phyloP scores from a whole-genome alignment of 1,140 invertebrate genomes.

The Berghia stephanieae region DNA sequence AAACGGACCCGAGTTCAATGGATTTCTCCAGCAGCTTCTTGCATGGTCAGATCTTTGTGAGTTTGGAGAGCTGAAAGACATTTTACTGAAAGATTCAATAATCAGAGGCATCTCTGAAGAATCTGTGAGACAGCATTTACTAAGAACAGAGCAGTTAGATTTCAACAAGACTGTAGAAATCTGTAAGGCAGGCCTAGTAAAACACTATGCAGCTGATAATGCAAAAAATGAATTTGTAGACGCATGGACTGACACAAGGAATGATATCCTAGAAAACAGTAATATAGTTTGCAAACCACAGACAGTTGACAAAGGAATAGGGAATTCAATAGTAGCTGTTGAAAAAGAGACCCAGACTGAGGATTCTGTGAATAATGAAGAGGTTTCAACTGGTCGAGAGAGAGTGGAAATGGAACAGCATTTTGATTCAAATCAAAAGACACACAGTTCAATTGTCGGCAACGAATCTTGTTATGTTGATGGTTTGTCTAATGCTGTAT shows the following conservation, averaged over 20 bases:
- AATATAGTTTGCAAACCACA: not conserved
- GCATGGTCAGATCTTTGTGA: constrained; percentile 28
- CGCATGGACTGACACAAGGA: not conserved
- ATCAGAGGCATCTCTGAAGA: constrained; percentile 21
- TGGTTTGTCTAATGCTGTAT: not conserved
- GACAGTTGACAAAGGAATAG: not conserved
- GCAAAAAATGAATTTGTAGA: not conserved
- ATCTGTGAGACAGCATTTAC: not conserved
- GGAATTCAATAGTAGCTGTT: not conserved
- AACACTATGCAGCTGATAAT: not conserved
- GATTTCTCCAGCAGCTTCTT: constrained; percentile 16
- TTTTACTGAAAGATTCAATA: constrained; percentile 28
- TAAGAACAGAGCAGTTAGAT: constrained; percentile 18
- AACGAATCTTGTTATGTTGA: not conserved
- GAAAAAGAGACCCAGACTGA: not conserved
- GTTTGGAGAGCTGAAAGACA: constrained; percentile 25
- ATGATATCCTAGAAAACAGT: not conserved
- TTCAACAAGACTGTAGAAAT: constrained; percentile 16
- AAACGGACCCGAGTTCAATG: not conserved
- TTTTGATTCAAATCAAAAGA: not conserved
- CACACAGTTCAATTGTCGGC: not conserved
- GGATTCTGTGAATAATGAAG: not conserved
- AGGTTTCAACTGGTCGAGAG: not conserved
- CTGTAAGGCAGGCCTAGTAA: constrained; percentile 3
- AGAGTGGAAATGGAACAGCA: not conserved